phyloP scores from a whole-genome alignment of 2,797 vertebrate species.

The Peromyscus melanophrys region DNA sequence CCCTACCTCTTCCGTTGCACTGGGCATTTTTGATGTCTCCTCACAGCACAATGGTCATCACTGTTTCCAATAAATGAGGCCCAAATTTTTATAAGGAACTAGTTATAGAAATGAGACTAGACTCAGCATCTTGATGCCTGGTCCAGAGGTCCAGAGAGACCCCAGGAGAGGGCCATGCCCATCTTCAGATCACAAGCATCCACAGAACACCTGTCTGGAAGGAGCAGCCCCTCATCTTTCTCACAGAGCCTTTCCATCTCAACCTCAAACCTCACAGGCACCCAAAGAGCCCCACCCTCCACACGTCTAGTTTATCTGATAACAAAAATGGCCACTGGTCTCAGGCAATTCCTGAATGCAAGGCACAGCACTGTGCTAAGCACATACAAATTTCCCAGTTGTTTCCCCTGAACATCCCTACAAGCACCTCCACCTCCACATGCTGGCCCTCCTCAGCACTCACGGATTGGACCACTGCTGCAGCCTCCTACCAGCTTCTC shows the following conservation, averaged over 20 bases:
- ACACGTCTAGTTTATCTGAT: background rate
- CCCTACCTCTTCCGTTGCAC: background rate
- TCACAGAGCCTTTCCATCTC: background rate
- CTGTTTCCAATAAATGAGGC: background rate
- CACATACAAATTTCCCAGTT: background rate
- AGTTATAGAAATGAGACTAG: background rate
- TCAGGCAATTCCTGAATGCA: background rate
- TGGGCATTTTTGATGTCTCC: background rate
- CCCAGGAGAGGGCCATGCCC: background rate
- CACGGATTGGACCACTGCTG: accelerated
- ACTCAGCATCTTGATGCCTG: background rate
- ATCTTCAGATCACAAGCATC: background rate
- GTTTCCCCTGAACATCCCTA: background rate
- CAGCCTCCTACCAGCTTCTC: background rate
- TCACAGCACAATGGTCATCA: background rate
- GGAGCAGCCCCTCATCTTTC: background rate
- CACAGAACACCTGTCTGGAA: background rate
- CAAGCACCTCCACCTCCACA: no score
- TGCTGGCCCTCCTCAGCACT: background rate
- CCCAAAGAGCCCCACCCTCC: accelerated
- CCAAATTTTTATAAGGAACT: background rate
- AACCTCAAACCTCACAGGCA: background rate
- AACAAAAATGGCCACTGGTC: background rate
- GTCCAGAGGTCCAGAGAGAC: background rate
- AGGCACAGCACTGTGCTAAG: background rate